Evolutionary conservation across 2,888 invertebrate genomes (phyloP).

Genomic region (Zaprionus lineosus): DNA sequence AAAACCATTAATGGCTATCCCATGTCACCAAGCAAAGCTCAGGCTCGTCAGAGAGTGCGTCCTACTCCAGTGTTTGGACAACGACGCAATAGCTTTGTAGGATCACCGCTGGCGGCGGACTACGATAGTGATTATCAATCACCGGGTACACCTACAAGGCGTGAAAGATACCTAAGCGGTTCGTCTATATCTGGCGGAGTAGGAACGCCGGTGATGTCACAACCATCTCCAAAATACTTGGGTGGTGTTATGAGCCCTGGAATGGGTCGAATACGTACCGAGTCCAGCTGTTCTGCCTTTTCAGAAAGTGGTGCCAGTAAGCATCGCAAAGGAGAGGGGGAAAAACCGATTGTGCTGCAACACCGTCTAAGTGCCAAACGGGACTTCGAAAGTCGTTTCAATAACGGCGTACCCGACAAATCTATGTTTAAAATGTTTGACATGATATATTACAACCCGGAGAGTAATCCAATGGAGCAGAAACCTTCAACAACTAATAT

Average conservation of each 20-base stretch:
- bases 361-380: constrained; percentile 80
- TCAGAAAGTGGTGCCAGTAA: constrained; percentile 75
- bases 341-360: constrained; percentile 84
- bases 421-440: constrained; percentile 93
- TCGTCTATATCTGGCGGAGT: constrained; percentile 46
- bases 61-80: constrained; percentile 87
- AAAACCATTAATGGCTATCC: constrained; percentile 66
- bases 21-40: constrained; percentile 84
- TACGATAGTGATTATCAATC: constrained; percentile 59
- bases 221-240: constrained; percentile 65
- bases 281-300: constrained; percentile 81
- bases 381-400: constrained; percentile 77
- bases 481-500: constrained; percentile 60
- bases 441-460: constrained; percentile 95
- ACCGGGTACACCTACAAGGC: constrained; percentile 59
- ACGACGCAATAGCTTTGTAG: constrained; percentile 86
- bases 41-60: constrained; percentile 87
- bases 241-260: constrained; percentile 67
- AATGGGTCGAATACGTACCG: constrained; percentile 81
- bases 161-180: constrained; percentile 76
- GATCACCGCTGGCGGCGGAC: constrained; percentile 62
- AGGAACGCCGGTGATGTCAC: constrained; percentile 43
- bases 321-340: constrained; percentile 80
- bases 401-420: constrained; percentile 84
- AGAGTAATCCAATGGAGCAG: constrained; percentile 88